A percentile compares a stretch with the other conserved stretches of the same genome.
These are phyloP conservation scores for Rhyzopertha dominica DNA, from an alignment of 1,140 invertebrate genomes.

Conservation along the genomic window DNA sequence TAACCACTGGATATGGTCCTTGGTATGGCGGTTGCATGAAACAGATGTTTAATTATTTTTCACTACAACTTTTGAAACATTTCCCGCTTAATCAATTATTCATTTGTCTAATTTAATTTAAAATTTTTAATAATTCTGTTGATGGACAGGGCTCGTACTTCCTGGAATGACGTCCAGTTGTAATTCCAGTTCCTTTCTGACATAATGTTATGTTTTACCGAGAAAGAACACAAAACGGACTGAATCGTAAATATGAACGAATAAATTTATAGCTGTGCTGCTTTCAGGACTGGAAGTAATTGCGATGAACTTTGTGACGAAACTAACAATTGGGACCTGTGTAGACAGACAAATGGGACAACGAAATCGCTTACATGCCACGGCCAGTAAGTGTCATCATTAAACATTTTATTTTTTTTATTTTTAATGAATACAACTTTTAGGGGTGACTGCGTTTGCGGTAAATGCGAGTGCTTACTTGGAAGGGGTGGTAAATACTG, in stretches of 20 bases:
- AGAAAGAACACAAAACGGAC: background rate
- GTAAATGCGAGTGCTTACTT: conserved; percentile 26
- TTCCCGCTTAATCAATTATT: background rate
- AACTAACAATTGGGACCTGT: conserved; percentile 15
- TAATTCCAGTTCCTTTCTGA: no score
- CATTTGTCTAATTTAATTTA: conserved; percentile 2
- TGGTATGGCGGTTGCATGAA: background rate
- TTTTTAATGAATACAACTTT: conserved; percentile 14
- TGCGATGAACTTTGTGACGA: conserved; percentile 28
- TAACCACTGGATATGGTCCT: background rate
- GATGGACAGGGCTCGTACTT: no score
- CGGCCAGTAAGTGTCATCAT: conserved; percentile 15
- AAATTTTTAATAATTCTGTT: no score
- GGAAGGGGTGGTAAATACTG: conserved; percentile 28
- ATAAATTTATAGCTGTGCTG: conserved; percentile 4
- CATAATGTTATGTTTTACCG: no score
- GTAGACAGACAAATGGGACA: conserved; percentile 14
- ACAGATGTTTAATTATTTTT: background rate
- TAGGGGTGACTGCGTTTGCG: conserved; percentile 29
- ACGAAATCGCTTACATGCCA: conserved; percentile 22
- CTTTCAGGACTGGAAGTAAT: conserved; percentile 26
- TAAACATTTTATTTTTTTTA: conserved; percentile 1
- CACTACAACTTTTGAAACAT: conserved; percentile 1
- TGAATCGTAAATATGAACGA: conserved; percentile 1
- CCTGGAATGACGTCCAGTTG: no score